These are phyloP conservation scores for Hyposoter didymator DNA, from an alignment of 2,888 invertebrate genomes.

Conservation along the genomic window DNA sequence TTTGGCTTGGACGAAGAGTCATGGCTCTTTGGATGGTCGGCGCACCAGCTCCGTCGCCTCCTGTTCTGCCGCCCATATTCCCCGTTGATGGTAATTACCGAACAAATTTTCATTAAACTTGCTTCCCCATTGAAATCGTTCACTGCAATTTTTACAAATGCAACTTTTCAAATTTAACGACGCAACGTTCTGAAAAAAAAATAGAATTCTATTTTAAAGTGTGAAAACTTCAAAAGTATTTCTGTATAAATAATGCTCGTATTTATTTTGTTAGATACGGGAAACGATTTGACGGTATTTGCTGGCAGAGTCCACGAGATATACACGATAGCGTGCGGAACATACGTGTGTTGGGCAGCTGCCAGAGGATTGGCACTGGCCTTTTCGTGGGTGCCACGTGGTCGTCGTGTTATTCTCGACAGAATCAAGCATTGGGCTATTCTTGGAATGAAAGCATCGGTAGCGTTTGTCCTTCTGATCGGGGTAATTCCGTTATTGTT, in stretches of 20 bases:
- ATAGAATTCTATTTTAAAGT: not conserved
- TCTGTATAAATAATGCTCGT: constrained; percentile 1
- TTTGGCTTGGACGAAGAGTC: constrained; percentile 94
- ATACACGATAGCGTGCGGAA: constrained; percentile 97
- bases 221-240: not conserved
- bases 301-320: constrained; percentile 94
- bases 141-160: constrained; percentile 7
- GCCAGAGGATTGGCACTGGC: constrained; percentile 93
- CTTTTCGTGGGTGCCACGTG: constrained; percentile 95
- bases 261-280: constrained; percentile 66
- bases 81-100: constrained; percentile 76
- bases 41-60: constrained; percentile 82
- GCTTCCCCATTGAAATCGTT: not conserved
- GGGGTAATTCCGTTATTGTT: constrained; percentile 96
- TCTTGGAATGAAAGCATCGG: constrained; percentile 90
- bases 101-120: not conserved
- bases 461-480: constrained; percentile 91
- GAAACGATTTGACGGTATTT: constrained; percentile 78
- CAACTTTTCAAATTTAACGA: not conserved
- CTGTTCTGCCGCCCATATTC: constrained; percentile 78
- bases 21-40: constrained; percentile 94
- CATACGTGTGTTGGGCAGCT: constrained; percentile 97
- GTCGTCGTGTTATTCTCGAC: constrained; percentile 90
- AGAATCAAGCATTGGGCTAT: constrained; percentile 90
- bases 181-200: not conserved